phyloP scores from a whole-genome alignment of 2,888 invertebrate species.

The Bellardia pandia region DNA sequence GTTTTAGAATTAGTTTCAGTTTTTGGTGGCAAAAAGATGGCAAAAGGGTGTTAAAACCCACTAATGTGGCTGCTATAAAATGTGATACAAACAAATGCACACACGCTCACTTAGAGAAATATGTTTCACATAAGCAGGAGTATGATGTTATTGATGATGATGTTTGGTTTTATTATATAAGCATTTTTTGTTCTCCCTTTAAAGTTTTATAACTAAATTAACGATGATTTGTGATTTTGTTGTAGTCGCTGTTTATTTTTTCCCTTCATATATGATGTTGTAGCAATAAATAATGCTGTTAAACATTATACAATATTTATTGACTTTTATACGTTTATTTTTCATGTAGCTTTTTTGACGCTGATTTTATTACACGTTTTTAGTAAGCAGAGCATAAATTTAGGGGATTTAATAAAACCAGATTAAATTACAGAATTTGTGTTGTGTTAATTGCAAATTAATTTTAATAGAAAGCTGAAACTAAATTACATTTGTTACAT shows the following conservation, averaged over 20 bases:
- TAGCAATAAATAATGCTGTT: slow-evolving; percentile 67
- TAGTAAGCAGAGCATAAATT: slow-evolving; percentile 11
- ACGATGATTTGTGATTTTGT: slow-evolving; percentile 71
- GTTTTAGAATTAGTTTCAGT: slow-evolving; percentile 36
- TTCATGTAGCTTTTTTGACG: neutral
- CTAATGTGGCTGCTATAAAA: slow-evolving; percentile 51
- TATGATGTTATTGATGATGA: neutral
- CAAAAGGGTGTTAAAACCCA: slow-evolving; percentile 52
- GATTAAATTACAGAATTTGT: no score
- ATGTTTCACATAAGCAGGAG: neutral
- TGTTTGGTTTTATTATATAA: slow-evolving; percentile 18
- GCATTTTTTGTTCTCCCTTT: neutral
- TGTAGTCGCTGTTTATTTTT: slow-evolving; percentile 10
- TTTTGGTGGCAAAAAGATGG: neutral
- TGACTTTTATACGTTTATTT: slow-evolving; percentile 40
- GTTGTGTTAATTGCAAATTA: no score
- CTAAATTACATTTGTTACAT: no score
- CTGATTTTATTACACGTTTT: slow-evolving; percentile 19
- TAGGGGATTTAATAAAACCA: neutral
- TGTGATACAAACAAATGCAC: neutral
- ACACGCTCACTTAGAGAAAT: neutral
- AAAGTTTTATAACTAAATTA: slow-evolving; percentile 66
- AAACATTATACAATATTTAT: slow-evolving; percentile 51
- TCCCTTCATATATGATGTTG: neutral
- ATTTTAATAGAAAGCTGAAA: no score